phyloP scores from a whole-genome alignment of 2,797 vertebrate genomes.

The Lacerta bilineata region DNA sequence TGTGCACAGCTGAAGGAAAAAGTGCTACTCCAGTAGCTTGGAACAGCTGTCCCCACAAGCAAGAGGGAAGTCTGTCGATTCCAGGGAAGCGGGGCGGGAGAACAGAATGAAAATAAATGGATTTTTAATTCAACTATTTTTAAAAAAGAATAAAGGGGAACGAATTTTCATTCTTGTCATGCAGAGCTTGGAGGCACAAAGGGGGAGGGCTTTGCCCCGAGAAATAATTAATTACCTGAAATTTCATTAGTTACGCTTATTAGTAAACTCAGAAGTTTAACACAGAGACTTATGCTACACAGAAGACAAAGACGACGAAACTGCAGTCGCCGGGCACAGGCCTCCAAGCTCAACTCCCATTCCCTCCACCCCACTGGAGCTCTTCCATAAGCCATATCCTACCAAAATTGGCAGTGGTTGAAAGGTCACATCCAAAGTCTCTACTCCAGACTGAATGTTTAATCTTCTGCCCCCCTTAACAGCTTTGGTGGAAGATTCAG shows the following conservation, averaged over 20 bases:
- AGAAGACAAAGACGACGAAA: not conserved
- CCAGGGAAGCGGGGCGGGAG: conserved; percentile 54
- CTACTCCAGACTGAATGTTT: not conserved
- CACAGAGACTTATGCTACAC: not conserved
- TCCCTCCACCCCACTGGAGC: too few relatives aligned
- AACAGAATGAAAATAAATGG: conserved; percentile 67
- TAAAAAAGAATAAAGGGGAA: conserved; percentile 1
- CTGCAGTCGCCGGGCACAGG: too few relatives aligned
- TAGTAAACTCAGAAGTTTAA: conserved; percentile 66
- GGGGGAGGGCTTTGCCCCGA: conserved; percentile 67
- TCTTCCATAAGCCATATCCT: not conserved
- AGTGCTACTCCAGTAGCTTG: conserved; percentile 58
- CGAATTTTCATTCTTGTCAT: conserved; percentile 73
- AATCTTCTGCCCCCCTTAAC: too few relatives aligned
- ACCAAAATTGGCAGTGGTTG: not conserved
- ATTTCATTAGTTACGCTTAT: conserved; percentile 72
- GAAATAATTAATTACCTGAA: conserved; percentile 72
- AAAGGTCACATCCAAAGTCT: not conserved
- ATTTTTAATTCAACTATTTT: conserved; percentile 66
- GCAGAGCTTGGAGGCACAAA: conserved; percentile 60
- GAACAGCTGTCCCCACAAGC: conserved; percentile 66
- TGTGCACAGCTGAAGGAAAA: conserved; percentile 52
- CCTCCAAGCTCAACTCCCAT: not conserved
- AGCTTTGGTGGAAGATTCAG: too few relatives aligned
- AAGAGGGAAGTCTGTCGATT: conserved; percentile 56